A percentile compares a stretch with the other conserved stretches of the same genome.
Conservation (phyloP, 2,113 vertebrate genomes). For the Phylloscopus trochilus region DNA sequence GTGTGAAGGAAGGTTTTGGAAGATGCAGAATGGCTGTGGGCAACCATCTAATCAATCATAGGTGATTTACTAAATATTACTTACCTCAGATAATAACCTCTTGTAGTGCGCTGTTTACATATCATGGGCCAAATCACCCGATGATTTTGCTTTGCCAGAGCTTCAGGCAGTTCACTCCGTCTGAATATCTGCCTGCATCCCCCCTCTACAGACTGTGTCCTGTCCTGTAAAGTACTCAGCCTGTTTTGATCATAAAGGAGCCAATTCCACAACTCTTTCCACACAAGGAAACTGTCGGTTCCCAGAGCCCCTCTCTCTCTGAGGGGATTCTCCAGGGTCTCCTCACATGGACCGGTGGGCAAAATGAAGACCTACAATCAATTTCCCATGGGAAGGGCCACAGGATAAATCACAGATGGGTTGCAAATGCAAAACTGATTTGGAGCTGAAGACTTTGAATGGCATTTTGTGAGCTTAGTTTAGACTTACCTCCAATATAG, state of each 20-base stretch:
- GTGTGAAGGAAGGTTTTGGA: constrained; percentile 50
- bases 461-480: constrained; percentile 9
- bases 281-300: background rate
- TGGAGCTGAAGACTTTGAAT: background rate
- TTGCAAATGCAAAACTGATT: background rate
- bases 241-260: background rate
- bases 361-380: background rate
- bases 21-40: constrained; percentile 59
- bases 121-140: constrained; percentile 51
- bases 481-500: background rate
- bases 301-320: background rate
- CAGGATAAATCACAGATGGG: background rate
- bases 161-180: background rate
- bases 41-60: constrained; percentile 34
- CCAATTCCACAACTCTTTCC: background rate
- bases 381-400: background rate
- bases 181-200: background rate
- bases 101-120: constrained; percentile 26
- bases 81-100: constrained; percentile 78
- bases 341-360: background rate
- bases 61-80: background rate
- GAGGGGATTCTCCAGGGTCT: background rate
- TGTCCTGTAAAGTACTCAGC: background rate
- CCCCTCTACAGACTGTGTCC: background rate
- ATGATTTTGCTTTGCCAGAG: background rate